These are phyloP conservation scores for Rattus rattus DNA, from an alignment of 2,113 vertebrate genomes.

Conservation along the genomic window DNA sequence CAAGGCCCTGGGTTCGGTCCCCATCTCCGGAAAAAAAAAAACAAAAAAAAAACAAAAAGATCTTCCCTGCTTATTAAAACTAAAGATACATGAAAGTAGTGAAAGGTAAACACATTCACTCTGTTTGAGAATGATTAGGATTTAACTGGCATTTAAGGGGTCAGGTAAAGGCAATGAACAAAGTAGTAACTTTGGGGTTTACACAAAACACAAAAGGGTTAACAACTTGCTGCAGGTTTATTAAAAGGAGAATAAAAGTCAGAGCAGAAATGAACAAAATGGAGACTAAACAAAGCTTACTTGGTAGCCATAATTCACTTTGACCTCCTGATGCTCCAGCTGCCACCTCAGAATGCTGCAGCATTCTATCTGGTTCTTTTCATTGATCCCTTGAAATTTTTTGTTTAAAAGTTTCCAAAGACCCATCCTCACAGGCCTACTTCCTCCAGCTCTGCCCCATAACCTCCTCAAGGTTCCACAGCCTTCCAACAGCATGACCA, in stretches of 20 bases:
- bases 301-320: background rate
- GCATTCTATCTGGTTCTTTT: background rate
- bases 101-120: background rate
- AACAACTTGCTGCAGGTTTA: no score
- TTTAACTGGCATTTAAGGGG: background rate
- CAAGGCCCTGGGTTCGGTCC: no score
- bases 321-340: background rate
- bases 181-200: no score
- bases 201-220: no score
- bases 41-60: no score
- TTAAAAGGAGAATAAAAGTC: background rate
- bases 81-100: background rate
- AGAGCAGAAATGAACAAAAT: background rate
- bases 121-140: background rate
- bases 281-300: background rate
- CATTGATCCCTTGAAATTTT: background rate
- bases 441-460: background rate
- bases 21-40: no score
- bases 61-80: background rate
- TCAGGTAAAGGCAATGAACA: background rate
- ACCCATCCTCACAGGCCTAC: background rate
- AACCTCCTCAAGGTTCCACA: background rate
- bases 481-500: background rate
- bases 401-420: background rate
- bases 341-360: background rate